phyloP scores from a whole-genome alignment of 2,888 invertebrate species.

The Shargacucullia verbasci region DNA sequence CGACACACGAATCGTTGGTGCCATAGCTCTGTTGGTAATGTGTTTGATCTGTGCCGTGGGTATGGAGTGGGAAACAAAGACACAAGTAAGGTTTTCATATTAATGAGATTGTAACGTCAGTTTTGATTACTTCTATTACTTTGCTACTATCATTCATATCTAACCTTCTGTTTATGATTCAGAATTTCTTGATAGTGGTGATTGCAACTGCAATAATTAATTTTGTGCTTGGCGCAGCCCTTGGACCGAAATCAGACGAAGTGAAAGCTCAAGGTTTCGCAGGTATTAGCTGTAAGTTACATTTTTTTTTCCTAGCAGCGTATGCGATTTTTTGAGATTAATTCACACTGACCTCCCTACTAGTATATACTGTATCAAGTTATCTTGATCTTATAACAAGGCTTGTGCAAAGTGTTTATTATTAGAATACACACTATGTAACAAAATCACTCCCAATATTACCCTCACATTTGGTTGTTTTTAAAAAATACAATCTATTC shows the following conservation, averaged over 20 bases:
- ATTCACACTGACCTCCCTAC: too few relatives aligned
- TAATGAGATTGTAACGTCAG: too few relatives aligned
- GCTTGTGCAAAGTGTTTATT: too few relatives aligned
- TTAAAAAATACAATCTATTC: too few relatives aligned
- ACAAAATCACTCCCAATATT: too few relatives aligned
- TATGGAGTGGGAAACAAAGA: constrained; percentile 98
- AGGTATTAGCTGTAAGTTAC: constrained; percentile 92
- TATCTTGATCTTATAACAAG: too few relatives aligned
- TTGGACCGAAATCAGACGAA: constrained; percentile 90
- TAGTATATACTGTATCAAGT: too few relatives aligned
- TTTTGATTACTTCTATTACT: too few relatives aligned
- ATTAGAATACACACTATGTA: too few relatives aligned
- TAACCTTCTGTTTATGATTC: constrained; percentile 61
- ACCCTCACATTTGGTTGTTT: too few relatives aligned
- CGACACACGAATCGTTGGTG: constrained; percentile 95
- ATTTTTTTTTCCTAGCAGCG: neutral
- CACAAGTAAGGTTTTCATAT: constrained; percentile 83
- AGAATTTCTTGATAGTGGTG: constrained; percentile 94
- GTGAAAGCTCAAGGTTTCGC: constrained; percentile 92
- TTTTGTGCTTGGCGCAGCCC: constrained; percentile 93
- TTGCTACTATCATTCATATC: neutral
- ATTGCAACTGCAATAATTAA: constrained; percentile 94
- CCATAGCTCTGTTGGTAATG: constrained; percentile 93
- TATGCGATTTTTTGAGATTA: too few relatives aligned
- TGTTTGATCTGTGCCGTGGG: constrained; percentile 96